Conservation (phyloP, 2,888 invertebrate genomes). For the Ectobius pallidus region DNA sequence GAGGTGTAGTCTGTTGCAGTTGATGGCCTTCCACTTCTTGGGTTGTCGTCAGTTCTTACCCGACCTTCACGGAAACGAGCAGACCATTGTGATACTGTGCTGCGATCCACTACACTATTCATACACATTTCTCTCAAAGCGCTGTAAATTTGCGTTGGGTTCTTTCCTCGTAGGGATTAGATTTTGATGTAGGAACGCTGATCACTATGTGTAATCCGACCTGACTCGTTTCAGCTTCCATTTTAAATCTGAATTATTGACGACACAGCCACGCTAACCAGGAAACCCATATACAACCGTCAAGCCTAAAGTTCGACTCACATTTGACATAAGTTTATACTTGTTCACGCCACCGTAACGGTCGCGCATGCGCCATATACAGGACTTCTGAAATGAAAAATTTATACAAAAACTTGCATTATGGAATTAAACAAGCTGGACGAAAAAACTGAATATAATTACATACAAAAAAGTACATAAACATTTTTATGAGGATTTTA, state of each 20-base stretch:
- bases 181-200: background rate
- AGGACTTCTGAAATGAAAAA: background rate
- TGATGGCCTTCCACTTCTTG: background rate
- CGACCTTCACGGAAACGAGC: slow-evolving; percentile 8
- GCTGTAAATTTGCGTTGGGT: background rate
- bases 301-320: slow-evolving; percentile 1
- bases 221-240: background rate
- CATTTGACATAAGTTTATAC: background rate
- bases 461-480: too few relatives aligned
- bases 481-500: too few relatives aligned
- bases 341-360: background rate
- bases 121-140: background rate
- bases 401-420: too few relatives aligned
- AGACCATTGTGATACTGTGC: slow-evolving; percentile 6
- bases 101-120: slow-evolving; percentile 1
- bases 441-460: too few relatives aligned
- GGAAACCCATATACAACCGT: background rate
- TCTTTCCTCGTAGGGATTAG: background rate
- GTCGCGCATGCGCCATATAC: background rate
- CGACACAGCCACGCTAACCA: background rate
- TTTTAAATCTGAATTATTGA: background rate
- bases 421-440: too few relatives aligned
- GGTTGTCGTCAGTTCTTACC: background rate
- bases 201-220: slow-evolving; percentile 11
- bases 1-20: background rate